Conservation (phyloP, 2,797 vertebrate genomes). For the Merluccius polli region DNA sequence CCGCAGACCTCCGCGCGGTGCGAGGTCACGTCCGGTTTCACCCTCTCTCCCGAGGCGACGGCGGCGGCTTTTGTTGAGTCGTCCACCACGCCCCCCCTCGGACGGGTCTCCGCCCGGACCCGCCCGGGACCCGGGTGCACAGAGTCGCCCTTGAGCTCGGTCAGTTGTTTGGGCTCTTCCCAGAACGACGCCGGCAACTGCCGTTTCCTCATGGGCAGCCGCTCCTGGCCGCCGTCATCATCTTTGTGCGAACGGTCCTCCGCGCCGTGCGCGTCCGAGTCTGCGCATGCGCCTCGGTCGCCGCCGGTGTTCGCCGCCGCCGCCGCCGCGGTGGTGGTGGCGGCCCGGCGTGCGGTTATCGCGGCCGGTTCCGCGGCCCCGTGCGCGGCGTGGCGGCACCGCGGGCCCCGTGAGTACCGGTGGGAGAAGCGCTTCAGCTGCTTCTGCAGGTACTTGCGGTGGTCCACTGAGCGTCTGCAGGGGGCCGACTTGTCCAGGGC, state of each 20-base stretch:
- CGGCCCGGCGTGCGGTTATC: constrained; percentile 27
- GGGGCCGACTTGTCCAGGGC: constrained; percentile 96
- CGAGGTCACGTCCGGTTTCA: constrained; percentile 68
- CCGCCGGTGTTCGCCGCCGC: no score
- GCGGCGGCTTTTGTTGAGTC: constrained; percentile 49
- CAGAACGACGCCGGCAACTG: constrained; percentile 97
- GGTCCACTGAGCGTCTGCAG: constrained; percentile 94
- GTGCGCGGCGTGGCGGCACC: constrained; percentile 76
- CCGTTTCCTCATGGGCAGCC: constrained; percentile 95
- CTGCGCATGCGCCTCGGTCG: constrained; percentile 27
- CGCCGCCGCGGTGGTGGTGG: constrained; percentile 54
- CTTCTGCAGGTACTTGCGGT: constrained; percentile 97
- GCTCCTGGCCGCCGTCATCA: constrained; percentile 64
- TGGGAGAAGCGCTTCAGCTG: constrained; percentile 97
- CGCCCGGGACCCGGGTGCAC: constrained; percentile 56
- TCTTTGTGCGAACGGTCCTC: constrained; percentile 59
- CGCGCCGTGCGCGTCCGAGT: constrained; percentile 32
- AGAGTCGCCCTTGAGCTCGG: constrained; percentile 56
- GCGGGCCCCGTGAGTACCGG: constrained; percentile 84
- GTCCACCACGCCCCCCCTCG: no score
- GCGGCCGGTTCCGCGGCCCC: constrained; percentile 60
- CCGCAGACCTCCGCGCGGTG: constrained; percentile 75
- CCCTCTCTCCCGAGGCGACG: constrained; percentile 59
- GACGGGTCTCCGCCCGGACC: no score
- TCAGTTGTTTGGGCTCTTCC: constrained; percentile 87